Base-by-base conservation (phyloP, 1,140 invertebrate genomes). In the Hyles euphorbiae region DNA sequence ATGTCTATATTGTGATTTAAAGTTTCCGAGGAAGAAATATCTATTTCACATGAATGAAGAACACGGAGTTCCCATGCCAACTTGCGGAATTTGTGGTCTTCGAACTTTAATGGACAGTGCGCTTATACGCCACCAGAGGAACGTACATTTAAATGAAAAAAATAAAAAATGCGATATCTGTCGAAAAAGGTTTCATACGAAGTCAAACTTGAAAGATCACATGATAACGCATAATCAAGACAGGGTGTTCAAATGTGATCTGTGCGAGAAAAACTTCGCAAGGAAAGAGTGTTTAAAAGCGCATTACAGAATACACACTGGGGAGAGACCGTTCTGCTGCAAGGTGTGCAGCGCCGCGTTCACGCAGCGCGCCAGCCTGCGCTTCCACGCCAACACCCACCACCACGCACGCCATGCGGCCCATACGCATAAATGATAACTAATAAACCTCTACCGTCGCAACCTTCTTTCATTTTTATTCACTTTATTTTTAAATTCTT, bases 101-200 rank as follows among this genome's bases (percentile, higher is more conserved):
- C 53, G 60, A 11, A 51, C 63, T n/a, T 2, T 64, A 3, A 47
- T 53, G 47, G 40, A 64, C 32, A 68, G 63, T 58, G 44, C 58
- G 5, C 34, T 71, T 1, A 34, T 67, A 5, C 45, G 94, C 69
- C 95, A 95, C 62, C 94, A 95, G 65, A 86, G 92, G 66, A 88
- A 92, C 2, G 94, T 94, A 70, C 94, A 95, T 70, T 93, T 92
- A 0, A 92, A 93, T 1, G 92, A 94, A 57, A 95, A 95, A 68
- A 92, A 94, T 2, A 95, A 91, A 65, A 67, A 89, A 3, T 96
- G 95, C 65, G 92, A 94, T 78, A 90, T 94, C 8, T 96, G 95
- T 70, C n/a, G 52, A 8, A 62, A 61, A 33, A 52, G 9, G 10
- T 70, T 67, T 22, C 48, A 54, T 12, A 56, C 60, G 7, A 22